phyloP scores from a whole-genome alignment of 2,113 vertebrate species.

The Pterocles orientalis region DNA sequence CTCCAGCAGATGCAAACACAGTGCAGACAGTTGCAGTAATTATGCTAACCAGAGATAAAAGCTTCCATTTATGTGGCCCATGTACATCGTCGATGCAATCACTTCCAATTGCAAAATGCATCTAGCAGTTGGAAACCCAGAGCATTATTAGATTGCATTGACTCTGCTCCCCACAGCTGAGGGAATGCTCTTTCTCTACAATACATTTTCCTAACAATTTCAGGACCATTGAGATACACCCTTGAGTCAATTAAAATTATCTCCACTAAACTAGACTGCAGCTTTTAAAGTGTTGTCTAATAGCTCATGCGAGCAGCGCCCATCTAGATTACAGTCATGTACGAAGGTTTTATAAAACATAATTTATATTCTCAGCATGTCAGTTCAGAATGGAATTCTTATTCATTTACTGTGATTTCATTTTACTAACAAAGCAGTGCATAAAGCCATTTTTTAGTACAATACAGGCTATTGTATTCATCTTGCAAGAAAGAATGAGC shows the following conservation, averaged over 20 bases:
- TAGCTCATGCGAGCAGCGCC: background rate
- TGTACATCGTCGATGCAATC: constrained; percentile 45
- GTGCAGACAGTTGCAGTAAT: constrained; percentile 13
- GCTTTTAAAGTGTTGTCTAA: constrained; percentile 66
- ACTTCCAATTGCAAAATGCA: constrained; percentile 25
- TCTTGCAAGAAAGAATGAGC: background rate
- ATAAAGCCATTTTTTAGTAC: background rate
- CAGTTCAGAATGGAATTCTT: constrained; percentile 16
- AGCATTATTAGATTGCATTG: constrained; percentile 52
- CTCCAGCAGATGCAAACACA: constrained; percentile 36
- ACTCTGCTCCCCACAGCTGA: constrained; percentile 31
- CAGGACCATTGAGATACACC: constrained; percentile 47
- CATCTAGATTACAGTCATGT: constrained; percentile 36
- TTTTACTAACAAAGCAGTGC: constrained; percentile 22
- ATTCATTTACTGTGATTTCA: constrained; percentile 32
- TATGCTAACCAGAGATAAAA: constrained; percentile 61
- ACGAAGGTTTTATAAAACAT: constrained; percentile 2
- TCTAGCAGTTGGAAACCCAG: constrained; percentile 43
- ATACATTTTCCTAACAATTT: constrained; percentile 60
- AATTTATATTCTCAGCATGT: constrained; percentile 61
- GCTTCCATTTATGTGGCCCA: constrained; percentile 34
- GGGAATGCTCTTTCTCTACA: constrained; percentile 40
- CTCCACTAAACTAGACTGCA: constrained; percentile 52
- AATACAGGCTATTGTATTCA: background rate
- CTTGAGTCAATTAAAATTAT: constrained; percentile 74